Conservation (phyloP, 2,888 invertebrate species). For the Altica lythri region DNA sequence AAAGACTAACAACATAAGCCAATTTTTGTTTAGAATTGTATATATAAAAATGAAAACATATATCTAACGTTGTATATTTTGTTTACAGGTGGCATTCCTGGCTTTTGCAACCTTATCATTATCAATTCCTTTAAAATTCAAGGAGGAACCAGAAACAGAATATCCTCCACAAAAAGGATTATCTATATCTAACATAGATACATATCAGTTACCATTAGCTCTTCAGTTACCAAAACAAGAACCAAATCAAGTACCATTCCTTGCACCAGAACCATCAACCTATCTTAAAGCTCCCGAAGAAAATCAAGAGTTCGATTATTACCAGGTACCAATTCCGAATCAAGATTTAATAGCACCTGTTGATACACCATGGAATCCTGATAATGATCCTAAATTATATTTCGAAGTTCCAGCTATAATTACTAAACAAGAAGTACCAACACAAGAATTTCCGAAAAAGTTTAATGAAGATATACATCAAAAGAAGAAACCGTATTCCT, state of each 20-base stretch:
- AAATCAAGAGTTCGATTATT: slow-evolving; percentile 39
- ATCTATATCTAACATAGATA: slow-evolving; percentile 32
- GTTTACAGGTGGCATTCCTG: slow-evolving; percentile 35
- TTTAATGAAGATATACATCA: slow-evolving; percentile 59
- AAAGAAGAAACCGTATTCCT: slow-evolving; percentile 48
- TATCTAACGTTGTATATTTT: neutral
- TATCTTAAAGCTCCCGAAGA: slow-evolving; percentile 46
- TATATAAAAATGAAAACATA: neutral
- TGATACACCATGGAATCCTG: slow-evolving; percentile 55
- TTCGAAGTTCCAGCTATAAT: slow-evolving; percentile 55
- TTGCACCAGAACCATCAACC: slow-evolving; percentile 46
- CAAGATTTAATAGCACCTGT: slow-evolving; percentile 58
- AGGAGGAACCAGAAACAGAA: neutral
- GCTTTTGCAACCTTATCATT: slow-evolving; percentile 29
- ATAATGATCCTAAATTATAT: slow-evolving; percentile 52
- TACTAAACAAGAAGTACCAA: slow-evolving; percentile 57
- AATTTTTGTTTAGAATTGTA: neutral
- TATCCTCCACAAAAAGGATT: slow-evolving; percentile 26
- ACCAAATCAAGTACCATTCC: slow-evolving; percentile 47
- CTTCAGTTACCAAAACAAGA: slow-evolving; percentile 50
- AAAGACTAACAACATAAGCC: neutral
- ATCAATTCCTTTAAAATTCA: slow-evolving; percentile 19
- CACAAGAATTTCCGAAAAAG: slow-evolving; percentile 65
- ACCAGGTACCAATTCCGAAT: slow-evolving; percentile 55
- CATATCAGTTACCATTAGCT: slow-evolving; percentile 39